These are phyloP conservation scores for Thamnophis elegans DNA, from an alignment of 2,797 vertebrate genomes.

Conservation along the genomic window DNA sequence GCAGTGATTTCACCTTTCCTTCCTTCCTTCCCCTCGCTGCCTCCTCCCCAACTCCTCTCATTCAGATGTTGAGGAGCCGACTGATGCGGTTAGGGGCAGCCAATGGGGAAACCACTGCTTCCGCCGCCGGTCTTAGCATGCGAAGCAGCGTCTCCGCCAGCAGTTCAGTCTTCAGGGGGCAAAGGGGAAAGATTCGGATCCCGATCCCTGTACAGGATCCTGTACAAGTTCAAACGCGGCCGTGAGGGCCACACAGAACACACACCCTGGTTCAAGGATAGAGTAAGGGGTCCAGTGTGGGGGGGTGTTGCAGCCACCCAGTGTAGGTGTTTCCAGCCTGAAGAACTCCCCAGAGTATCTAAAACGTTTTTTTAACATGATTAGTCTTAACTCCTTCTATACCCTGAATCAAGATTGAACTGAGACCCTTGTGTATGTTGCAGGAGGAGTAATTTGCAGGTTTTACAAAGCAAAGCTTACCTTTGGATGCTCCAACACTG, in stretches of 20 bases:
- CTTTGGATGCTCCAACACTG: not conserved
- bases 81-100: not conserved
- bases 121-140: not conserved
- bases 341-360: not conserved
- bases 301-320: not conserved
- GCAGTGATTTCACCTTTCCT: not conserved
- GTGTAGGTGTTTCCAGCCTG: not conserved
- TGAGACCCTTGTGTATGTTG: too few relatives aligned
- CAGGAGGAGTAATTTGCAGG: not conserved
- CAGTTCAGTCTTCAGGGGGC: not conserved
- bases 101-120: not conserved
- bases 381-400: not conserved
- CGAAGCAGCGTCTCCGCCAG: not conserved
- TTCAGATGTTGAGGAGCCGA: conserved; percentile 13
- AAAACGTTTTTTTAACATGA: not conserved
- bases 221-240: not conserved
- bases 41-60: not conserved
- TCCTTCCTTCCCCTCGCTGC: not conserved
- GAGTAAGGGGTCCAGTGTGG: not conserved
- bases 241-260: not conserved
- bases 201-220: not conserved
- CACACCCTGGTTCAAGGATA: not conserved
- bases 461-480: not conserved
- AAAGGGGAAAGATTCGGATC: not conserved
- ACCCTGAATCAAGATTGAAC: not conserved